phyloP scores from a whole-genome alignment of 30 jellyfish, hydroid and myxozoan species.

The Morbakka virulenta region DNA sequence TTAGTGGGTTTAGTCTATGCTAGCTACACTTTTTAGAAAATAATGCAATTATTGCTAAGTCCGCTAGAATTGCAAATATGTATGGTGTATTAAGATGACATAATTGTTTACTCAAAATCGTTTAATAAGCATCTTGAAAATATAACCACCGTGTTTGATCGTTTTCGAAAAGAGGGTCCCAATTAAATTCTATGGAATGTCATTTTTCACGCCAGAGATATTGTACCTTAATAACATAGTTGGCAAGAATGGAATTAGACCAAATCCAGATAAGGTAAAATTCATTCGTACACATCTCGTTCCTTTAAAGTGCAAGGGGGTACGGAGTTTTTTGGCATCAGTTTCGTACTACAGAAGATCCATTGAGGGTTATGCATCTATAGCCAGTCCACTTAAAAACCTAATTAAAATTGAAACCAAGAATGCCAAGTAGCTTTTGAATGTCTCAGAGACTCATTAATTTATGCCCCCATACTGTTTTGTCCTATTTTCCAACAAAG shows the following conservation, averaged over 20 bases:
- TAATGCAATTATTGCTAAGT: constrained; percentile 39
- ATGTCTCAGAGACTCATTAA: constrained; percentile 14
- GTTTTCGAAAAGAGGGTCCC: constrained; percentile 34
- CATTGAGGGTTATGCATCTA: constrained; percentile 32
- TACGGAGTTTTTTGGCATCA: constrained; percentile 28
- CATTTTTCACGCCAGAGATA: constrained; percentile 30
- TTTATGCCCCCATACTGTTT: constrained; percentile 45
- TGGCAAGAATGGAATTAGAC: constrained; percentile 37
- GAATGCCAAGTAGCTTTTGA: constrained; percentile 56
- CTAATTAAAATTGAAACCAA: constrained; percentile 35
- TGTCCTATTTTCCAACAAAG: constrained; percentile 27
- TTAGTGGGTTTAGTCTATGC: constrained; percentile 44
- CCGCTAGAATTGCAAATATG: too few relatives aligned
- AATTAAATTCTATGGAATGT: constrained; percentile 47
- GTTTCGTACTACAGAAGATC: constrained; percentile 27
- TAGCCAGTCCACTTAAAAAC: constrained; percentile 43
- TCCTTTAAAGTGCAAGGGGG: constrained; percentile 19
- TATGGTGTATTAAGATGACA: constrained; percentile 54
- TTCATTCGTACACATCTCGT: constrained; percentile 13
- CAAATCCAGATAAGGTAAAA: constrained; percentile 39
- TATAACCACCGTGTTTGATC: constrained; percentile 26
- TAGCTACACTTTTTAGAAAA: constrained; percentile 27
- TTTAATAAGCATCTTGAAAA: constrained; percentile 25
- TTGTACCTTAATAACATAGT: constrained; percentile 24
- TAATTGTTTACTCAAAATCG: constrained; percentile 43